Percentiles rank a stretch among this genome's conserved stretches.
These are phyloP conservation scores for Pipistrellus nathusii DNA, from an alignment of 2,797 vertebrate genomes.

Conservation along the genomic window DNA sequence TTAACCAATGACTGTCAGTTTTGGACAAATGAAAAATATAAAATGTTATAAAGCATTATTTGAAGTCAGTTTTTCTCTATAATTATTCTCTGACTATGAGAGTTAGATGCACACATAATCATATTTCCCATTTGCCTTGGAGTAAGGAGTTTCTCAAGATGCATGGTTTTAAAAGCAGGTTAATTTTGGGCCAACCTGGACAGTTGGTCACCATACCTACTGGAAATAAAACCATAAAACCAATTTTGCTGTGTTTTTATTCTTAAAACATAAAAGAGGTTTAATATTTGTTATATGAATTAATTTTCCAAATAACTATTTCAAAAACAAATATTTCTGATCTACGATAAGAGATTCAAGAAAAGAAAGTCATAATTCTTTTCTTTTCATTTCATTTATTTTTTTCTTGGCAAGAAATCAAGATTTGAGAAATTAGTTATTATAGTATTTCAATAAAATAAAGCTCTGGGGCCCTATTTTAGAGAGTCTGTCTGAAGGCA, in stretches of 20 bases:
- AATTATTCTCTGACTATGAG: neutral
- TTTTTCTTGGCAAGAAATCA: neutral
- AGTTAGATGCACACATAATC: neutral
- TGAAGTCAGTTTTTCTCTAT: neutral
- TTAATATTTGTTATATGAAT: neutral
- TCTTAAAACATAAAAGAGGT: neutral
- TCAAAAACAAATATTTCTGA: neutral
- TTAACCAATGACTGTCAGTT: neutral
- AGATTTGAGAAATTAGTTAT: neutral
- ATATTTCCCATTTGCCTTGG: neutral
- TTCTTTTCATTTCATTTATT: neutral
- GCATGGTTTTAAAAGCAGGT: conserved; percentile 2
- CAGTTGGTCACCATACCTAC: neutral
- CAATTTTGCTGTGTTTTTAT: neutral
- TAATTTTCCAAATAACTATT: neutral
- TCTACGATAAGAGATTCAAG: neutral
- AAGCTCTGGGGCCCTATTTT: neutral
- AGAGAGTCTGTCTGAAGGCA: neutral
- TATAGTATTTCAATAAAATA: conserved; percentile 43
- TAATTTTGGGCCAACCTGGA: neutral
- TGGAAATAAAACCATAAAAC: neutral
- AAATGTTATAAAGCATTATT: neutral
- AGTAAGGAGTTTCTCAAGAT: neutral
- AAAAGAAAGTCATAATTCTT: neutral
- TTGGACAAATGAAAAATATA: neutral